Percentiles rank a stretch among this genome's conserved stretches.
Evolutionary conservation across 2,797 vertebrate species (phyloP).

Genomic region (Catostomus latipinnis): DNA sequence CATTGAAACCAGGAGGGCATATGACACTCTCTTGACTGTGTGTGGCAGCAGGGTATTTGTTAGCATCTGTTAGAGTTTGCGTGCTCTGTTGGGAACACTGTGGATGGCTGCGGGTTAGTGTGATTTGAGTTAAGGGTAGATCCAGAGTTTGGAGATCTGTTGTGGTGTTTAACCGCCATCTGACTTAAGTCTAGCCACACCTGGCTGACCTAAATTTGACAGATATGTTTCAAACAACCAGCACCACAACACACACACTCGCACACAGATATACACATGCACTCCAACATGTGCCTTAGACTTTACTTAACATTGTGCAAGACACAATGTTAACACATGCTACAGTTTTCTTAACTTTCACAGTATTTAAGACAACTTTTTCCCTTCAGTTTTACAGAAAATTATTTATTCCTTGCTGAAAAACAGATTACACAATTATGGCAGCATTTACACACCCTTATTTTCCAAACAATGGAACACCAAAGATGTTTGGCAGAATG

Average conservation of each 20-base stretch:
- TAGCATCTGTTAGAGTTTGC: constrained; percentile 40
- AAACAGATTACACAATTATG: too few relatives aligned
- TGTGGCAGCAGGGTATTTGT: constrained; percentile 31
- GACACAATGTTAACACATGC: neutral
- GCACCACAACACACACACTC: neutral
- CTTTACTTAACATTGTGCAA: neutral
- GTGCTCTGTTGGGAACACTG: constrained; percentile 28
- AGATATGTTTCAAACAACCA: constrained; percentile 3
- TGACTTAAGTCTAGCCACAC: constrained; percentile 74
- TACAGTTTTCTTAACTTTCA: neutral
- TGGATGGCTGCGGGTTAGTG: neutral
- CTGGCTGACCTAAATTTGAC: constrained; percentile 75
- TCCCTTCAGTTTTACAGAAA: too few relatives aligned
- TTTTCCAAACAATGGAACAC: too few relatives aligned
- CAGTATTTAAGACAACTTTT: neutral
- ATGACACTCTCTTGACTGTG: constrained; percentile 29
- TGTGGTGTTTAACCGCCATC: constrained; percentile 53
- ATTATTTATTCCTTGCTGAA: too few relatives aligned
- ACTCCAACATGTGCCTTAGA: constrained; percentile 3
- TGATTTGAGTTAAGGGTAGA: constrained; percentile 18
- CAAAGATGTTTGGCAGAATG: too few relatives aligned
- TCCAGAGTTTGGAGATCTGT: constrained; percentile 9
- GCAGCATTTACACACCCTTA: too few relatives aligned
- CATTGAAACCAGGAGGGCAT: constrained; percentile 38
- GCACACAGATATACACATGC: neutral